Conservation (phyloP, 2,113 vertebrate genomes). For the Marmota monax region DNA sequence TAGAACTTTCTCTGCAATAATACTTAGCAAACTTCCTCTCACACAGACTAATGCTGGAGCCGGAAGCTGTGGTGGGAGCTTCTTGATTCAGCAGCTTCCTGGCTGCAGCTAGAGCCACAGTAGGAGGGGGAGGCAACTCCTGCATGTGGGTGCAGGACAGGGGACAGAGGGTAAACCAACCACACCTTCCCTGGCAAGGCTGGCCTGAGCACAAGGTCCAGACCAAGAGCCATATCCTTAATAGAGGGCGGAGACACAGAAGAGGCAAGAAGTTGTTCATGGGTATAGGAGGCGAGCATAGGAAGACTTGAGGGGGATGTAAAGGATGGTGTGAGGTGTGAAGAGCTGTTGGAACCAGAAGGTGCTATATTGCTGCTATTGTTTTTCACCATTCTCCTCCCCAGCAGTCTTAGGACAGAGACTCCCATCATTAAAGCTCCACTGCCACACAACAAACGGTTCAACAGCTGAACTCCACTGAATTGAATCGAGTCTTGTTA, state of each 20-base stretch:
- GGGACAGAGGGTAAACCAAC: neutral
- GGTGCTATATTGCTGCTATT: neutral
- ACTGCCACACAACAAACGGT: neutral
- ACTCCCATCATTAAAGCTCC: neutral
- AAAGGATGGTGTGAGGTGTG: neutral
- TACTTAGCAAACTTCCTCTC: conserved; percentile 67
- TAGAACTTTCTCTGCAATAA: neutral
- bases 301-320: neutral
- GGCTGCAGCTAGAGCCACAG: neutral
- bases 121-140: neutral
- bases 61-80: conserved; percentile 70
- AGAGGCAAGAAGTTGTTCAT: neutral
- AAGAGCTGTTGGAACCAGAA: neutral
- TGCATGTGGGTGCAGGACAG: neutral
- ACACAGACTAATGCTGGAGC: neutral
- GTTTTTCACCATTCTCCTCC: neutral
- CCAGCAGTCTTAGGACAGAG: fast-evolving
- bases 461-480: neutral
- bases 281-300: neutral
- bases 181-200: neutral
- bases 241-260: neutral
- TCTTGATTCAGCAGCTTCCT: conserved; percentile 74
- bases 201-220: neutral
- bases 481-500: neutral
- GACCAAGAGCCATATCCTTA: neutral